Percentiles rank a stretch among this genome's conserved stretches.
phyloP scores from a whole-genome alignment of 2,888 invertebrate genomes.

The Rhimphoctona megacephalus region DNA sequence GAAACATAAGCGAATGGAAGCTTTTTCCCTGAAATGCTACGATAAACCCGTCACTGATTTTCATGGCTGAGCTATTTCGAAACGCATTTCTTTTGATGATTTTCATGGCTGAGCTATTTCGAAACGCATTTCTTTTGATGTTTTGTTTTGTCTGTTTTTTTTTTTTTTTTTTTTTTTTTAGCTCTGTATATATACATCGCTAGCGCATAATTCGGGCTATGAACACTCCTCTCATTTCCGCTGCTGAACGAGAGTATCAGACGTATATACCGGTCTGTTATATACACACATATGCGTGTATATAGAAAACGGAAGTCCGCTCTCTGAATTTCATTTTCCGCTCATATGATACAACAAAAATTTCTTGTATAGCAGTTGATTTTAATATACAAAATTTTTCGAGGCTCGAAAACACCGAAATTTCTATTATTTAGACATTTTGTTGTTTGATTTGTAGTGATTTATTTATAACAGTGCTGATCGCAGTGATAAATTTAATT shows the following conservation, averaged over 20 bases:
- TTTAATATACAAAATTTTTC: constrained; percentile 1
- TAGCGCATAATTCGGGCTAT: constrained; percentile 51
- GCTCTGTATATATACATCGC: constrained; percentile 18
- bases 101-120: constrained; percentile 21
- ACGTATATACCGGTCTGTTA: not conserved
- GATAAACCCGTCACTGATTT: constrained; percentile 16
- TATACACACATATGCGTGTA: constrained; percentile 25
- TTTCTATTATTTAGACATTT: not conserved
- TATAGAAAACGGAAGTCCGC: constrained; percentile 63
- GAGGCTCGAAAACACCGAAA: not conserved
- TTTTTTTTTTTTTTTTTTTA: constrained; percentile 11
- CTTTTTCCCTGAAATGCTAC: constrained; percentile 16
- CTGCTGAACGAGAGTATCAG: constrained; percentile 18
- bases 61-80: constrained; percentile 22
- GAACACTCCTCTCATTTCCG: constrained; percentile 63
- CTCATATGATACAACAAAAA: constrained; percentile 42
- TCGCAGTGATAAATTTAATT: not conserved
- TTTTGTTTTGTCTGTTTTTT: constrained; percentile 36
- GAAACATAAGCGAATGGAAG: not conserved
- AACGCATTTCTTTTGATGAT: constrained; percentile 26
- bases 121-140: constrained; percentile 21
- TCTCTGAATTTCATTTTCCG: constrained; percentile 58
- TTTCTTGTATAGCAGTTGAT: constrained; percentile 36
- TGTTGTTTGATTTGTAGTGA: not conserved
- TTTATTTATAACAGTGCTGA: not conserved